A percentile compares a stretch with the other conserved stretches of the same genome.
Evolutionary conservation across 1,140 invertebrate species (phyloP).

Genomic region (Ceratitis capitata): DNA sequence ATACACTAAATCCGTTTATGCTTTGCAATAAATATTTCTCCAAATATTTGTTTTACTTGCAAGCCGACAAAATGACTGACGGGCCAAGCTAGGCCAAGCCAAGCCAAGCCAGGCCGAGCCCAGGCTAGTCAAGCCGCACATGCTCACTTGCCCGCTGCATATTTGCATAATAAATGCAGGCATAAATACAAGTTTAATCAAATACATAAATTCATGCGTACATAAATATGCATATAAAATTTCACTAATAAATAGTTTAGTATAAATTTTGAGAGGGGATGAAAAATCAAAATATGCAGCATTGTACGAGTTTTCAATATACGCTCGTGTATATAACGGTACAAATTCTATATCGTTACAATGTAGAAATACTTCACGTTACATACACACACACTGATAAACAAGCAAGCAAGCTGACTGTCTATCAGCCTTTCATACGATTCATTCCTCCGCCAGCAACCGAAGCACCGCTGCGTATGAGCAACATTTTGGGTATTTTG

Average conservation of each 20-base stretch:
- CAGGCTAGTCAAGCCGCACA: too few species aligned
- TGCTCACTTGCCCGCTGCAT: not conserved
- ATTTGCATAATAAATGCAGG: conserved; percentile 4
- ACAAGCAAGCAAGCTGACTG: too few species aligned
- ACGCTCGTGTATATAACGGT: not conserved
- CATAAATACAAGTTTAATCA: not conserved
- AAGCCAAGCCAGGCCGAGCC: too few species aligned
- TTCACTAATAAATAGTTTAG: not conserved
- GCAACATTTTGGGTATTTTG: too few species aligned
- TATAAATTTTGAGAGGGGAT: too few species aligned
- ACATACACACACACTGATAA: not conserved
- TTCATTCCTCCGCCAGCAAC: too few species aligned
- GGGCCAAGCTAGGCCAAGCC: too few species aligned
- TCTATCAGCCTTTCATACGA: too few species aligned
- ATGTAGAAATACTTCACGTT: too few species aligned
- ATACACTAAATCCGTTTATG: not conserved
- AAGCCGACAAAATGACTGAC: conserved; percentile 8
- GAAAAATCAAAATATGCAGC: not conserved
- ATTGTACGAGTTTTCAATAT: not conserved
- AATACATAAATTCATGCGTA: not conserved
- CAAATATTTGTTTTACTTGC: not conserved
- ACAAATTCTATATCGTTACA: not conserved
- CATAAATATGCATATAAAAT: not conserved
- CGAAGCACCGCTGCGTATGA: too few species aligned
- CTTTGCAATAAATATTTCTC: not conserved